Base-by-base conservation (phyloP, 2,113 vertebrate species). In the Scolopax mira region DNA sequence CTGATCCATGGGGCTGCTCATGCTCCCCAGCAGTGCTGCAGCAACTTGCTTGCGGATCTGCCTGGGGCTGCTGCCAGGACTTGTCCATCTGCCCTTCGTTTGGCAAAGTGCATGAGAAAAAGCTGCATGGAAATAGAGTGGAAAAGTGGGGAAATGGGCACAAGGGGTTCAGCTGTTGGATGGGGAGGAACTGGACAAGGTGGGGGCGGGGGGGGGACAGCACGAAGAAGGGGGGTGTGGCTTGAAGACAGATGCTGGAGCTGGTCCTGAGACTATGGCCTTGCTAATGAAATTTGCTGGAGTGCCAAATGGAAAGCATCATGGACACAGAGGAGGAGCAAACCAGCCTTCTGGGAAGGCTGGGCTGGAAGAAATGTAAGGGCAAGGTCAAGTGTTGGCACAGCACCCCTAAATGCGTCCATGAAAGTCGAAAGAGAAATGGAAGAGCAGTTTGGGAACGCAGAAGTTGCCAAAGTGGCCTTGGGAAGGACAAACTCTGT, bases 41-140 rank as follows among this genome's bases (percentile, higher is more conserved):
- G 60, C 0, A 2, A 55, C 0, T 1, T 28, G n/a, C n/a, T 84
- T 1, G 0, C 25, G 51, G 33, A 37, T 75, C n/a, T 6, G 8
- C 33, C 46, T 17, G 22, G 37, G 39, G 49, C 11, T 84, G 69
- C 84, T 84, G 77, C 27, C 62, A 77, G 64, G 37, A 25, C 42
- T 39, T 39, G 39, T 85, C 81, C 81, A 55, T 51, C 57, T 81
- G 78, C 48, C 78, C 70, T 79, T 67, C 21, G 3, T 69, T 72
- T 91, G 74, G 70, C 55, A 71, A 81, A 87, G 10, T 6, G 3
- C 19, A 4, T 62, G 60, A 60, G 37, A 83, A 79, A 69, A 15
- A 48, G 23, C 61, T 62, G 46, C 22, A 10, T 54, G 48, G 78
- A 71, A 93, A 89, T 1, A 30, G 71, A 72, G 55, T 1, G 0